Percentiles rank a stretch among this genome's conserved stretches.
phyloP scores from a whole-genome alignment of 2,888 invertebrate species.

The Synanthedon myopaeformis region DNA sequence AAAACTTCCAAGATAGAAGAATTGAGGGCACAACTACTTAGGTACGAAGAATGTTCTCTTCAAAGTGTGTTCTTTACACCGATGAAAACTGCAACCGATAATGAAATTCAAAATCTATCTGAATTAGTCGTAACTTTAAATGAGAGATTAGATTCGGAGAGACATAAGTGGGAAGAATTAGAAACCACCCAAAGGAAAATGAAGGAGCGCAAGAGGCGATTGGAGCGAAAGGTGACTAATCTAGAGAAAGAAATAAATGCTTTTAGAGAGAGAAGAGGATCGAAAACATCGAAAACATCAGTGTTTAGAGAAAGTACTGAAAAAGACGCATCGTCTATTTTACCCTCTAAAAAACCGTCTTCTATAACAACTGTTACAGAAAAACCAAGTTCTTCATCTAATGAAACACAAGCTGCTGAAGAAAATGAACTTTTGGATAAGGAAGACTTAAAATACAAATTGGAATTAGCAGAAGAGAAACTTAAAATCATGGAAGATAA shows the following conservation, averaged over 20 bases:
- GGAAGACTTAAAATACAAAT: slow-evolving; percentile 52
- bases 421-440: slow-evolving; percentile 37
- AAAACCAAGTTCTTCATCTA: slow-evolving; percentile 35
- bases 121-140: slow-evolving; percentile 71
- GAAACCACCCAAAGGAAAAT: slow-evolving; percentile 66
- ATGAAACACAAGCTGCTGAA: slow-evolving; percentile 30
- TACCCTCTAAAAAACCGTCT: slow-evolving; percentile 30
- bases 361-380: slow-evolving; percentile 27
- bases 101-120: slow-evolving; percentile 71
- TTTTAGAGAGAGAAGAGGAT: slow-evolving; percentile 35
- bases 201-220: slow-evolving; percentile 60
- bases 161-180: slow-evolving; percentile 69
- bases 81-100: slow-evolving; percentile 70
- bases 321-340: slow-evolving; percentile 12
- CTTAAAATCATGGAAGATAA: slow-evolving; percentile 74
- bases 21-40: slow-evolving; percentile 47
- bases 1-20: slow-evolving; percentile 60
- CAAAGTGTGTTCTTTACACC: slow-evolving; percentile 63
- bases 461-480: slow-evolving; percentile 76
- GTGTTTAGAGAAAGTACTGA: slow-evolving; percentile 22
- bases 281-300: slow-evolving; percentile 34
- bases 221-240: slow-evolving; percentile 32
- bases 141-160: slow-evolving; percentile 69
- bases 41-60: slow-evolving; percentile 58
- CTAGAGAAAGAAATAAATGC: slow-evolving; percentile 36